phyloP scores from a whole-genome alignment of 2,113 vertebrate genomes.

The Psilopsiagon aurifrons region DNA sequence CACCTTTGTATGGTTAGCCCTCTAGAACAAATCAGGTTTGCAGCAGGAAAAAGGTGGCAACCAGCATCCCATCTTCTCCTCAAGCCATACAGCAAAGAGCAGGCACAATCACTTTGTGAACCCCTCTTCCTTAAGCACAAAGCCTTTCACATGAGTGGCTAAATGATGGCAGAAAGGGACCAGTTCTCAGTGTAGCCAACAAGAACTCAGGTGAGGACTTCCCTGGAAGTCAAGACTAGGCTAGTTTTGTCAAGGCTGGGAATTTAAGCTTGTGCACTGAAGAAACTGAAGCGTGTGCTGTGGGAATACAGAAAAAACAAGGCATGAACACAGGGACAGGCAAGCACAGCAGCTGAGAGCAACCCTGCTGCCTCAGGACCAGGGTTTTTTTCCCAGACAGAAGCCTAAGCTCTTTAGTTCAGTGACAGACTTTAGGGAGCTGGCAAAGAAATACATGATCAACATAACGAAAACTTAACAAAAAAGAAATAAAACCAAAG shows the following conservation, averaged over 20 bases:
- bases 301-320: background rate
- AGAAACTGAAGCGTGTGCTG: background rate
- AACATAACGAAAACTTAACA: background rate
- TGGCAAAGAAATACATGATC: background rate
- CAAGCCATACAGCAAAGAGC: rapidly evolving
- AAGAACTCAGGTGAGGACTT: background rate
- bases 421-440: background rate
- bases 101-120: rapidly evolving
- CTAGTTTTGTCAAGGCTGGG: background rate
- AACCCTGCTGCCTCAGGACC: background rate
- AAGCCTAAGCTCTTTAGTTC: background rate
- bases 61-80: background rate
- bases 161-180: background rate
- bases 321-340: background rate
- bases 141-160: conserved; percentile 22
- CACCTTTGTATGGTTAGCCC: background rate
- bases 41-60: background rate
- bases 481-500: background rate
- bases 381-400: background rate
- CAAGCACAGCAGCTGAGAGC: background rate
- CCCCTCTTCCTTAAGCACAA: background rate
- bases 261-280: background rate
- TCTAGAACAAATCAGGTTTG: background rate
- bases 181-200: rapidly evolving
- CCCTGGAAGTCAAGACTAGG: background rate